These are phyloP conservation scores for Monodelphis domestica DNA, from an alignment of 2,797 vertebrate genomes.

Conservation along the genomic window DNA sequence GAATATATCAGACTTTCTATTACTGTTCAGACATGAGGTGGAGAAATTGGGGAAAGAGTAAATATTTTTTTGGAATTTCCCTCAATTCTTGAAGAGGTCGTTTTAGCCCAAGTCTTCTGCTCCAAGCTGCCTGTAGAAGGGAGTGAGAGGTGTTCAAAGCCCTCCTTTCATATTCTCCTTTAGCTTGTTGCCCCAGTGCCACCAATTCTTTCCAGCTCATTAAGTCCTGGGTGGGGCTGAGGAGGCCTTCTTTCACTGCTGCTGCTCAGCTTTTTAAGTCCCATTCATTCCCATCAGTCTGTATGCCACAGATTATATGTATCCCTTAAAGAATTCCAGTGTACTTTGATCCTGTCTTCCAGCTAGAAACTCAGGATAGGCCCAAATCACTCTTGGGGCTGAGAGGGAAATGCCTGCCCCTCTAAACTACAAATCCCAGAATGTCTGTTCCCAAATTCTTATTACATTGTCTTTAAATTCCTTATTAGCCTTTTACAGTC, in stretches of 20 bases:
- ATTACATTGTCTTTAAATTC: neutral
- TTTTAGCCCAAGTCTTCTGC: neutral
- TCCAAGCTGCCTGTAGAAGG: neutral
- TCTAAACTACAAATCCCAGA: neutral
- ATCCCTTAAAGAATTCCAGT: neutral
- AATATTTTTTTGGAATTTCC: neutral
- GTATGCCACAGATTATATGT: neutral
- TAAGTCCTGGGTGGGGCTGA: neutral
- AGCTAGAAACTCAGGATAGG: neutral
- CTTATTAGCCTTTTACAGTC: neutral
- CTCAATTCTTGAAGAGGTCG: neutral
- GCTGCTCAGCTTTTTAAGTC: neutral
- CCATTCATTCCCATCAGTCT: neutral
- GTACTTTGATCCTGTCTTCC: neutral
- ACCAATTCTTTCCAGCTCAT: neutral
- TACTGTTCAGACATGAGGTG: neutral
- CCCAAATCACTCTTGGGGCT: neutral
- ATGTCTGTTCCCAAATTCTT: neutral
- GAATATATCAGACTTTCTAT: too few species aligned
- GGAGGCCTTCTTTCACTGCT: neutral
- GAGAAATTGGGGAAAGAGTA: neutral
- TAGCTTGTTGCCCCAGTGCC: neutral
- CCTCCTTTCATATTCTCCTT: neutral
- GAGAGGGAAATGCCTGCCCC: neutral
- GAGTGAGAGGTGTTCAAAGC: neutral